Conservation (phyloP, 2,113 vertebrate genomes). For the Junco hyemalis region DNA sequence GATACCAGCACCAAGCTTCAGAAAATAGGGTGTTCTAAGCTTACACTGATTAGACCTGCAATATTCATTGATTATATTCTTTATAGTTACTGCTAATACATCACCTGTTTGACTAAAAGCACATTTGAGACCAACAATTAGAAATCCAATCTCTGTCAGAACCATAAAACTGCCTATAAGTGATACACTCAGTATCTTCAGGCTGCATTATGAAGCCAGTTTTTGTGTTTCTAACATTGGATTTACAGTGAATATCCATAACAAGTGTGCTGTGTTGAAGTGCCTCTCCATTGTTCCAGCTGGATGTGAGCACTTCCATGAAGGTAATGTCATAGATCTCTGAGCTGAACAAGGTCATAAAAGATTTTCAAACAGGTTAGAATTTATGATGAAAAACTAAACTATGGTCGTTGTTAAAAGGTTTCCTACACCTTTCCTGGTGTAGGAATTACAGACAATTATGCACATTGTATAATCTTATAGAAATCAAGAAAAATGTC, state of each 20-base stretch:
- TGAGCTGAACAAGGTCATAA: neutral
- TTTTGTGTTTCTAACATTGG: neutral
- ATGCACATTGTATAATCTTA: accelerated
- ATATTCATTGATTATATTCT: neutral
- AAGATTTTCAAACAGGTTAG: neutral
- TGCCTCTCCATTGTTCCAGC: neutral
- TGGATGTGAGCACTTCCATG: neutral
- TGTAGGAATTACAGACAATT: neutral
- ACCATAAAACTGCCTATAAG: neutral
- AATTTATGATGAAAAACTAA: neutral
- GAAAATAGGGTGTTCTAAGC: neutral
- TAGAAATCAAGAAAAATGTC: neutral
- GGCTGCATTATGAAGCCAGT: neutral
- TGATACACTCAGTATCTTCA: neutral
- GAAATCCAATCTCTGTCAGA: neutral
- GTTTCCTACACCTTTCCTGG: neutral
- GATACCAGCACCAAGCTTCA: neutral
- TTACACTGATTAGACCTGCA: neutral
- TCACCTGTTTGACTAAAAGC: neutral
- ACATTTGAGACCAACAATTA: neutral
- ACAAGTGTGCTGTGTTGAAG: neutral
- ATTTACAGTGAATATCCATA: neutral
- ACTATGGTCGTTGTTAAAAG: neutral
- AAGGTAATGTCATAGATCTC: neutral
- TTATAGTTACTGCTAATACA: neutral